phyloP scores from a whole-genome alignment of 2,113 vertebrate species.

The Meriones unguiculatus region DNA sequence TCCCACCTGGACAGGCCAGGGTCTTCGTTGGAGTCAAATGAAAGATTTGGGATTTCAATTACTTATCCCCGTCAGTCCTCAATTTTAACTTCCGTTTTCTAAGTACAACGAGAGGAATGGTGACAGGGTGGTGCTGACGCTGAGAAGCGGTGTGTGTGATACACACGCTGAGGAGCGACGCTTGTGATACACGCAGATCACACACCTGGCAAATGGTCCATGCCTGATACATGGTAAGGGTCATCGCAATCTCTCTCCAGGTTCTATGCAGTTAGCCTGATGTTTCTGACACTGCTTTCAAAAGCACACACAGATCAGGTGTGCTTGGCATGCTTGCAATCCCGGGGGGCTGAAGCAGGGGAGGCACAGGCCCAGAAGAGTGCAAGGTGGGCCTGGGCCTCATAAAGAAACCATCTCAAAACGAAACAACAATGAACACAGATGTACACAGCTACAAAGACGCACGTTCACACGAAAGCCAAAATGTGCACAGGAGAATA shows the following conservation, averaged over 20 bases:
- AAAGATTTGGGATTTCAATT: not conserved
- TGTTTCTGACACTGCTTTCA: constrained; percentile 21
- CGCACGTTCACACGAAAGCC: not conserved
- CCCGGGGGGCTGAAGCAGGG: not conserved
- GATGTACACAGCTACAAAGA: not conserved
- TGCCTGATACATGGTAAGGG: not conserved
- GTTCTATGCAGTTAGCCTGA: not conserved
- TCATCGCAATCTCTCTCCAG: constrained; percentile 6
- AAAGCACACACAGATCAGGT: not conserved
- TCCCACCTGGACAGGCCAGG: not conserved
- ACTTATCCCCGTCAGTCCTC: not conserved
- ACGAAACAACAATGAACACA: not conserved
- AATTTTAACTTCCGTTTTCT: not conserved
- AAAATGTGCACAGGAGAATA: not conserved
- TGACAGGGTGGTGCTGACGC: not conserved
- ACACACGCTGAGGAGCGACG: not conserved
- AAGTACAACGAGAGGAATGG: not conserved
- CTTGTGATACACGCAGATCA: not conserved
- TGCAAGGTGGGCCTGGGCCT: not conserved
- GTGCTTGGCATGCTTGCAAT: not conserved
- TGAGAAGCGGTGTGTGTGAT: not conserved
- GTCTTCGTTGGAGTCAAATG: not conserved
- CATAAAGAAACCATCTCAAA: not conserved
- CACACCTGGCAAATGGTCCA: not conserved
- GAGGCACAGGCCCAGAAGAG: not conserved